Base-by-base conservation (phyloP, 2,113 vertebrate species). In the Clupea harengus region DNA sequence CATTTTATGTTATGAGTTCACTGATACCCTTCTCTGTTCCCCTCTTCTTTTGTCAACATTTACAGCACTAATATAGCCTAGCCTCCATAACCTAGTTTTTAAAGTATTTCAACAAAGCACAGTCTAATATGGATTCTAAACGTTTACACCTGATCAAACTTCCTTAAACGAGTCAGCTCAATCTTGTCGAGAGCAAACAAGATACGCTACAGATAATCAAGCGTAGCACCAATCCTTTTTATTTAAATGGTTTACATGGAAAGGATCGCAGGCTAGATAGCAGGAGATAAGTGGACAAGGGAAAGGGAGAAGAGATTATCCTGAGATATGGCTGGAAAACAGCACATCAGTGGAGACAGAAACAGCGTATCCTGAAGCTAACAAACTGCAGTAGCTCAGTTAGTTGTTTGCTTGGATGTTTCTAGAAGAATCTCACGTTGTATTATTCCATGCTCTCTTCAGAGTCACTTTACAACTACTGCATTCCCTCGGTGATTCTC, bases 41-140 rank as follows among this genome's bases (percentile, higher is more conserved):
- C 84, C 46, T 81, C 2, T 72, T 54, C 44, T 28, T 72, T 54
- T 81, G 80, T 8, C 25, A 46, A 57, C 78, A 85, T 49, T 39
- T 39, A n/a, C 7, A 3, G 18, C 78, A 81, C 20, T n/a, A n/a
- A 64, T 25, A n/a, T 64, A n/a, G 32, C n/a, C n/a, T 32, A 10
- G 9, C 25, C 9, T 25, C 28, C 4, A 28, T 32, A 72, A 32
- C 64, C 28, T 32, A 28, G 0, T 28, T 72, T 64, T 32, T 3
- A 72, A 72, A 72, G 1, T 28, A 32, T 28, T 28, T 28, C 25
- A 72, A 72, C 25, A 72, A 1, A 72, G 25, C 25, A 13, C 25
- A 28, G 22, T 25, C 28, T 25, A 2, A 67, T 67, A 25, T 28
- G 28, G 20, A 25, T 28, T 9, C 64, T 2, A 25, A 67, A 6